A percentile compares a stretch with the other conserved stretches of the same genome.
These are phyloP conservation scores for Plebejus melissa DNA, from an alignment of 2,888 invertebrate genomes.

Conservation along the genomic window DNA sequence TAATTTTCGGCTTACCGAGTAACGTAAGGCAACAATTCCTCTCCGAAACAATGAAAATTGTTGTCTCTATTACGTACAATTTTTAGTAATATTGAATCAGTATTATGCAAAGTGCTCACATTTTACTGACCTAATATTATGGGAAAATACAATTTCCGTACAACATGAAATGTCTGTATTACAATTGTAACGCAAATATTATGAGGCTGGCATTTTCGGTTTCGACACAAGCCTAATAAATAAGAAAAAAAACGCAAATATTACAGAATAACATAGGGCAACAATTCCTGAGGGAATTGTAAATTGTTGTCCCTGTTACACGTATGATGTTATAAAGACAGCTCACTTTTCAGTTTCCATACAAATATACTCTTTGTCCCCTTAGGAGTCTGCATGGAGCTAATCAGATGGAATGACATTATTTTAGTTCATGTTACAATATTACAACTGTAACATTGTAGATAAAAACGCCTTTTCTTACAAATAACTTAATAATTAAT, in stretches of 20 bases:
- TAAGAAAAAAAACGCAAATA: background rate
- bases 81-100: background rate
- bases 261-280: background rate
- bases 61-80: conserved; percentile 1
- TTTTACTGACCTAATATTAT: background rate
- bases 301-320: background rate
- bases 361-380: background rate
- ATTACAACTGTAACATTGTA: conserved; percentile 3
- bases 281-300: background rate
- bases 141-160: conserved; percentile 1
- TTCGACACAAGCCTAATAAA: no score
- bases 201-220: no score
- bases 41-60: background rate
- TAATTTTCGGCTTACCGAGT: background rate
- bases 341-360: background rate
- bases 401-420: background rate
- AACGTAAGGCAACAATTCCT: conserved; percentile 13
- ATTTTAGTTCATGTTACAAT: background rate
- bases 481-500: background rate
- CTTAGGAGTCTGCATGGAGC: background rate
- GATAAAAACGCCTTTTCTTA: background rate
- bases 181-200: background rate
- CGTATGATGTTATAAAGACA: background rate
- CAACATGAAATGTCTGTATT: background rate
- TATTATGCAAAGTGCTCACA: background rate